Evolutionary conservation across 2,797 vertebrate genomes (phyloP).

Genomic region (Carduelis carduelis): DNA sequence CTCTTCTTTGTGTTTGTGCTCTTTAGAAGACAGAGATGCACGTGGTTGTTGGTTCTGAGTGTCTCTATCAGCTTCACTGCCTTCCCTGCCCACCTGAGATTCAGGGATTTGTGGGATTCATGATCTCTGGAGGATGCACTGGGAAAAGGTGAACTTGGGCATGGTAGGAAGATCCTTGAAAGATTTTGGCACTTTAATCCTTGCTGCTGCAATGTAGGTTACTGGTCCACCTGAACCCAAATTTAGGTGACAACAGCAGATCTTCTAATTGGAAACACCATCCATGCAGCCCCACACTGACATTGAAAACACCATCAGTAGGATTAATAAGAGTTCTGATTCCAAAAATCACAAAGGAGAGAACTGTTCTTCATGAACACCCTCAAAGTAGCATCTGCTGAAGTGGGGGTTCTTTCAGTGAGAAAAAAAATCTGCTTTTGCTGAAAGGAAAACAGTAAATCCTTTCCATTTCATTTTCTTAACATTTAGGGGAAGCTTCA

Average conservation of each 20-base stretch:
- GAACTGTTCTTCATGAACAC: background rate
- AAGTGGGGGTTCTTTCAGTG: background rate
- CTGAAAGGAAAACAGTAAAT: background rate
- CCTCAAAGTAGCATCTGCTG: background rate
- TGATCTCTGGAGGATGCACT: background rate
- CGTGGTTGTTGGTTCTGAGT: background rate
- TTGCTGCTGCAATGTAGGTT: background rate
- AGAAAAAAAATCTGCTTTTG: background rate
- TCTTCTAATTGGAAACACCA: background rate
- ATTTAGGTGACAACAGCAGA: background rate
- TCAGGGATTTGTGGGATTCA: background rate
- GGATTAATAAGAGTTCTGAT: background rate
- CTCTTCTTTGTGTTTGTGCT: background rate
- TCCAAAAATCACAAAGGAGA: background rate
- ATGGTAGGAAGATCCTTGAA: background rate
- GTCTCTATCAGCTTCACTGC: fast-evolving
- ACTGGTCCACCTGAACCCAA: fast-evolving
- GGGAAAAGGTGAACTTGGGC: background rate
- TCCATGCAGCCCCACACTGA: background rate
- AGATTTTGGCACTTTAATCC: background rate
- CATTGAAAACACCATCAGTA: background rate
- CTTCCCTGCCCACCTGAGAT: background rate
- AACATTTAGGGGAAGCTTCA: background rate
- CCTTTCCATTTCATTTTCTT: background rate
- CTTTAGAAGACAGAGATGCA: background rate